Conservation (phyloP, 1,140 invertebrate species). For the Diachasmimorpha longicaudata region DNA sequence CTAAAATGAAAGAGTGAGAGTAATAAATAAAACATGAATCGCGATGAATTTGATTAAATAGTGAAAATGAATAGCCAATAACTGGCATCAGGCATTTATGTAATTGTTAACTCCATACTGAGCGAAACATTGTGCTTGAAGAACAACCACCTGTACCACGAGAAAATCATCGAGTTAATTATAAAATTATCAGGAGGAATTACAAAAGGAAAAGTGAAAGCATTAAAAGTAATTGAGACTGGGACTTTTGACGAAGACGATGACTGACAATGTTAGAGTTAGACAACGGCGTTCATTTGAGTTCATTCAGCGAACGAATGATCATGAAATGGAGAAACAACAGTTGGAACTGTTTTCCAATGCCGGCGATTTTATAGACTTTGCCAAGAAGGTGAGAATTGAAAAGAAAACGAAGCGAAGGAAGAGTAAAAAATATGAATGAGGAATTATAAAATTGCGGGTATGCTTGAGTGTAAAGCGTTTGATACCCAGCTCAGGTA, state of each 20-base stretch:
- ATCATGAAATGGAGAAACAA: background rate
- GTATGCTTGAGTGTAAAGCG: conserved; percentile 24
- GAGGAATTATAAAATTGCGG: background rate
- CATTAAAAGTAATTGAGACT: background rate
- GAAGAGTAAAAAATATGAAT: background rate
- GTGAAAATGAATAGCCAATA: conserved; percentile 9
- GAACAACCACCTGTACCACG: background rate
- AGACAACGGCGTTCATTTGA: conserved; percentile 4
- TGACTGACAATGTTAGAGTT: background rate
- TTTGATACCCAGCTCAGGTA: conserved; percentile 46
- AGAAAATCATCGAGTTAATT: background rate
- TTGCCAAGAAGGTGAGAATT: background rate
- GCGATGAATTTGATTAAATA: background rate
- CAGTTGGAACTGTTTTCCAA: background rate
- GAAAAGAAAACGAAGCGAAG: background rate
- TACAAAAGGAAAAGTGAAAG: background rate
- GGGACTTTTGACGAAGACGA: background rate
- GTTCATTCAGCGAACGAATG: background rate
- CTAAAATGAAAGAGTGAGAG: background rate
- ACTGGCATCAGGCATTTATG: conserved; percentile 20
- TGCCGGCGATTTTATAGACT: background rate
- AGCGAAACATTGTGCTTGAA: background rate
- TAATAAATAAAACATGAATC: background rate
- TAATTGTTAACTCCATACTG: background rate
- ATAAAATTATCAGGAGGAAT: background rate